Percentiles rank a stretch among this genome's conserved stretches.
Evolutionary conservation across 2,888 invertebrate genomes (phyloP).

Genomic region (Oscheius sp.): DNA sequence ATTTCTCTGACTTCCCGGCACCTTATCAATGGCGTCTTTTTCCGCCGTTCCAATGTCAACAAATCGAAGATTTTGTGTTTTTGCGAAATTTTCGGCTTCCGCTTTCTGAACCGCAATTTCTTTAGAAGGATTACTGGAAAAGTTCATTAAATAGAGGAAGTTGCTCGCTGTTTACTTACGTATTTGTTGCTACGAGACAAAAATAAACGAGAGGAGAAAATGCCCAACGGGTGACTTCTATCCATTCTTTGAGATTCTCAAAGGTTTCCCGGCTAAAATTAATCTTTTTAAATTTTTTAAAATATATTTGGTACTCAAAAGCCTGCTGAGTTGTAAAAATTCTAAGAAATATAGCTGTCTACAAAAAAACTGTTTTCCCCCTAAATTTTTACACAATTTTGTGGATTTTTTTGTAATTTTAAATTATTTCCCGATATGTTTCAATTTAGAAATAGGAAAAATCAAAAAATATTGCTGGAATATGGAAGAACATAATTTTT

Average conservation of each 20-base stretch:
- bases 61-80: neutral
- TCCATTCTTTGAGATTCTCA: conserved; percentile 13
- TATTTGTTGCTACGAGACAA: conserved; percentile 9
- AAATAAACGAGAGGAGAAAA: conserved; percentile 9
- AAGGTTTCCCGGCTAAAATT: conserved; percentile 14
- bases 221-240: conserved; percentile 13
- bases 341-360: too few relatives aligned
- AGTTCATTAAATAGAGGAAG: too few relatives aligned
- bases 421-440: too few relatives aligned
- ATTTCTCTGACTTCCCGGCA: neutral
- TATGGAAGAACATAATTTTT: too few relatives aligned
- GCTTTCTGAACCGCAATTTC: neutral
- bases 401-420: too few relatives aligned
- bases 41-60: conserved; percentile 20
- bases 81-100: conserved; percentile 17
- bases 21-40: conserved; percentile 8
- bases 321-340: too few relatives aligned
- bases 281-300: neutral
- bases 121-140: conserved; percentile 11
- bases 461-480: too few relatives aligned
- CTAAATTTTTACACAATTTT: too few relatives aligned
- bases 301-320: too few relatives aligned
- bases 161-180: neutral
- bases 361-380: too few relatives aligned
- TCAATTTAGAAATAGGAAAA: too few relatives aligned